A percentile compares a stretch with the other conserved stretches of the same genome.
These are phyloP conservation scores for Sylvilagus floridanus DNA, from an alignment of 2,797 vertebrate genomes.

Conservation along the genomic window DNA sequence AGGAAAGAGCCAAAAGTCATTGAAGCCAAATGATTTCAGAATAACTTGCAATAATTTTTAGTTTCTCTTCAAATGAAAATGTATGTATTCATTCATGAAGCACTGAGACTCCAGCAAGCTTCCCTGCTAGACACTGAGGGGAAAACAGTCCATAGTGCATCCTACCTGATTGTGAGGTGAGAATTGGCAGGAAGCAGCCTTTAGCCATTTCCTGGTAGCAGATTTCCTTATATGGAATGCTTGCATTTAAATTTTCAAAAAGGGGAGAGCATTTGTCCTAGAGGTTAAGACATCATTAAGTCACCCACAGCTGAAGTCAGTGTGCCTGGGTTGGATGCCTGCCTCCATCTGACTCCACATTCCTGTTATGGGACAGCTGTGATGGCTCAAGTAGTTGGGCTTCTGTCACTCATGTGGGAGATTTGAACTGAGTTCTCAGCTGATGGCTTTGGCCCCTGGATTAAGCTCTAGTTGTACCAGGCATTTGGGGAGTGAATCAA, in stretches of 20 bases:
- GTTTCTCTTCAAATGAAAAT: neutral
- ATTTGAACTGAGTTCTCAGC: no score
- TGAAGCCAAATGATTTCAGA: neutral
- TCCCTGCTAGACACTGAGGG: neutral
- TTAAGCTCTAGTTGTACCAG: no score
- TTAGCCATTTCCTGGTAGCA: neutral
- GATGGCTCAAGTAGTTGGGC: no score
- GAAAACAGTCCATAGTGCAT: neutral
- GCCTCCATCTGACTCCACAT: no score
- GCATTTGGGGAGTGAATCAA: no score
- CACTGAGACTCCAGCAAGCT: neutral
- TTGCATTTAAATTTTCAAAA: neutral
- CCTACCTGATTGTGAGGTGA: neutral
- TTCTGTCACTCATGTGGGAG: no score
- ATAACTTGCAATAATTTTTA: constrained; percentile 19
- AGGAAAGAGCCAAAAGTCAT: constrained; percentile 8
- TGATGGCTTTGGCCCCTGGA: no score
- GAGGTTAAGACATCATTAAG: no score
- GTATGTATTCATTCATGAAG: neutral
- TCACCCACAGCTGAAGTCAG: no score
- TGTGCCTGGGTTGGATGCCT: no score
- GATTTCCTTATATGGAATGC: neutral
- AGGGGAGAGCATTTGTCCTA: no score
- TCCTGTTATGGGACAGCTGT: no score
- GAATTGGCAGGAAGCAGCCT: neutral